Base-by-base conservation (phyloP, 2,113 vertebrate species). In the Cochlearius cochlearius region DNA sequence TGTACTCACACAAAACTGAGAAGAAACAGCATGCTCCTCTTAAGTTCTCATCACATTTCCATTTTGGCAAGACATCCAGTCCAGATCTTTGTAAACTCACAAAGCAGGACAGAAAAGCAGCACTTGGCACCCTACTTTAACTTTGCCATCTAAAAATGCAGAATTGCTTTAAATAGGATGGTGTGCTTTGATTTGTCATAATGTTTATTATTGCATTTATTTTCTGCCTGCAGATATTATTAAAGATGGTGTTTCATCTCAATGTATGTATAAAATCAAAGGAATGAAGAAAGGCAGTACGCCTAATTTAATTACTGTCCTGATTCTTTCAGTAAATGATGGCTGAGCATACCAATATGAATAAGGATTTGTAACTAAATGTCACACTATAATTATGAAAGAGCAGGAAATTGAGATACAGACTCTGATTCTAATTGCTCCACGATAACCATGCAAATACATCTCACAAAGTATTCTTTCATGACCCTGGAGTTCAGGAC, bases 251-350 rank as follows among this genome's bases (percentile, higher is more conserved):
- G 62, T 95, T 97, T 97, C 88, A 92, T 89, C 49, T 97, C 89
- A 94, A 80, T 66, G 38, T 91, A 88, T 73, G 88, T 95, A 92
- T 85, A 71, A 97, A 93, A 84, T 91, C 91, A 96, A 96, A 98
- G 94, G 67, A 94, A 96, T 79, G 45, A 72, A 95, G 60, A 81
- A 96, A 92, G n/a, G 74, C 62, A 84, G 64, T 92, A 58, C 34
- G 30, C 67, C 94, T 97, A 88, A 88, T 94, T 97, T 97, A 97
- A 98, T 97, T 97, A 96, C 88, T 95, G 72, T 50, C 91, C 95
- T 79, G 90, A 80, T 86, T 96, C 92, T 60, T 96, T 96, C 95
- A 92, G 69, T 94, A 95, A 97, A 74, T 79, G 92, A 94, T 86
- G 97, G 88, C 71, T 97, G 43, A 97, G 95, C 81, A 88, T 88